A percentile compares a stretch with the other conserved stretches of the same genome.
These are phyloP conservation scores for Propithecus perrieri DNA, from an alignment of 2,797 vertebrate genomes.

Conservation along the genomic window DNA sequence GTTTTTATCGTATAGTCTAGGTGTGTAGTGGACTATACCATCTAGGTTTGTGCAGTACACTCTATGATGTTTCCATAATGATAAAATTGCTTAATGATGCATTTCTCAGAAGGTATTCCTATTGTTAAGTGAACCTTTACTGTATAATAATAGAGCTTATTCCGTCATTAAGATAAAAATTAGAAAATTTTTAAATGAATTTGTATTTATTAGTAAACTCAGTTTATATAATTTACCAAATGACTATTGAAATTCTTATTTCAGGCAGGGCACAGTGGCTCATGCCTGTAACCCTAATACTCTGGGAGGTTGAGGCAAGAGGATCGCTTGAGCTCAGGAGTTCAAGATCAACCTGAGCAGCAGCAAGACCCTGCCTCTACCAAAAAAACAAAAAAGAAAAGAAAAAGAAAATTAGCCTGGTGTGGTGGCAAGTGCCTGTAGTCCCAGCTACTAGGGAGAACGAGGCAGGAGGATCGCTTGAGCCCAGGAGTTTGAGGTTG, in stretches of 20 bases:
- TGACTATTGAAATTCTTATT: not conserved
- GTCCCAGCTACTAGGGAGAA: too few species aligned
- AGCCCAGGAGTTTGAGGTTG: too few species aligned
- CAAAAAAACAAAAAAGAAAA: too few species aligned
- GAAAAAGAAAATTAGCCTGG: too few species aligned
- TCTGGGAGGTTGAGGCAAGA: too few species aligned
- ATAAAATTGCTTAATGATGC: not conserved
- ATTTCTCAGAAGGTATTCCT: not conserved
- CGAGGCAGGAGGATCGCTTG: too few species aligned
- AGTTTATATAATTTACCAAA: not conserved
- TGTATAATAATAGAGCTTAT: not conserved
- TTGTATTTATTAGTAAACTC: not conserved
- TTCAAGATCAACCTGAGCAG: too few species aligned
- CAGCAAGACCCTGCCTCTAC: too few species aligned
- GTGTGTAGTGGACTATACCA: not conserved
- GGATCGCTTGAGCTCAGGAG: too few species aligned
- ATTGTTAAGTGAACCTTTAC: not conserved
- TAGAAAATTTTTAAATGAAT: not conserved
- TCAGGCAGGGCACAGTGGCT: not conserved
- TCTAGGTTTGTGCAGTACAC: not conserved
- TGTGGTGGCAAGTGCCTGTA: too few species aligned
- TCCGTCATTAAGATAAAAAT: not conserved
- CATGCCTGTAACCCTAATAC: too few species aligned
- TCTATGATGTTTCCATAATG: not conserved
- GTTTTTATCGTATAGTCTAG: not conserved